A percentile compares a stretch with the other conserved stretches of the same genome.
phyloP scores from a whole-genome alignment of 2,113 vertebrate species.

The Stigmatopora argus region DNA sequence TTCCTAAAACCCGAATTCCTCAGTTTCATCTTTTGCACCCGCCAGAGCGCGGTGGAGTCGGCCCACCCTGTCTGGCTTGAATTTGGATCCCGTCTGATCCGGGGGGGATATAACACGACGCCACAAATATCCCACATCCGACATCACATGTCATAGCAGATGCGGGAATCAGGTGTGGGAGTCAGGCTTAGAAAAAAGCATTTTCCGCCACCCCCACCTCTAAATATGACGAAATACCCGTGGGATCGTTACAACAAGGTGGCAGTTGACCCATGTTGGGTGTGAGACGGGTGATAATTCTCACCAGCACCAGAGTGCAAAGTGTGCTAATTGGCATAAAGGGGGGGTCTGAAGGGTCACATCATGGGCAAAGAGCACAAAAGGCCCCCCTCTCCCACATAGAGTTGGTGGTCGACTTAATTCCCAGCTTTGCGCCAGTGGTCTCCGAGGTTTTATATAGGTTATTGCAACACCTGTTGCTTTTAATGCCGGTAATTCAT shows the following conservation, averaged over 20 bases:
- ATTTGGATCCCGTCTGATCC: slow-evolving; percentile 56
- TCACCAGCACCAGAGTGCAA: slow-evolving; percentile 39
- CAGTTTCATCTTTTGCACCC: slow-evolving; percentile 26
- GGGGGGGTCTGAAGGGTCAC: slow-evolving; percentile 37
- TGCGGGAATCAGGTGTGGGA: slow-evolving; percentile 22
- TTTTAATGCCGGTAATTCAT: not conserved
- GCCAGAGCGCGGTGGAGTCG: slow-evolving; percentile 35
- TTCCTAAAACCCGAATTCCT: no score
- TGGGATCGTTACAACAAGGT: slow-evolving; percentile 16
- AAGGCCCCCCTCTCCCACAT: slow-evolving; percentile 14
- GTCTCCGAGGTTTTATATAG: slow-evolving; percentile 45
- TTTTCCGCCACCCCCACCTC: slow-evolving; percentile 19
- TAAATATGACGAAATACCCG: slow-evolving; percentile 11
- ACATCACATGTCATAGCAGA: slow-evolving; percentile 24
- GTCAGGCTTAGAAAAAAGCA: slow-evolving; percentile 5
- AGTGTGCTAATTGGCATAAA: slow-evolving; percentile 44
- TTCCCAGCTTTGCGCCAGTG: slow-evolving; percentile 42
- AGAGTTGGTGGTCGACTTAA: slow-evolving; percentile 50
- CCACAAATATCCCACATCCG: slow-evolving; percentile 50
- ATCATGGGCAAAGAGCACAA: slow-evolving; percentile 15
- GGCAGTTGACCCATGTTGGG: slow-evolving; percentile 9
- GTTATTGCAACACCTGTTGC: not conserved
- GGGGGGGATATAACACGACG: slow-evolving; percentile 48
- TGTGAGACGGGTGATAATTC: slow-evolving; percentile 55
- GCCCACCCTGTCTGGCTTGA: slow-evolving; percentile 40